A percentile compares a stretch with the other conserved stretches of the same genome.
These are phyloP conservation scores for Uloborus plumipes DNA, from an alignment of 2,888 invertebrate species.

Conservation along the genomic window DNA sequence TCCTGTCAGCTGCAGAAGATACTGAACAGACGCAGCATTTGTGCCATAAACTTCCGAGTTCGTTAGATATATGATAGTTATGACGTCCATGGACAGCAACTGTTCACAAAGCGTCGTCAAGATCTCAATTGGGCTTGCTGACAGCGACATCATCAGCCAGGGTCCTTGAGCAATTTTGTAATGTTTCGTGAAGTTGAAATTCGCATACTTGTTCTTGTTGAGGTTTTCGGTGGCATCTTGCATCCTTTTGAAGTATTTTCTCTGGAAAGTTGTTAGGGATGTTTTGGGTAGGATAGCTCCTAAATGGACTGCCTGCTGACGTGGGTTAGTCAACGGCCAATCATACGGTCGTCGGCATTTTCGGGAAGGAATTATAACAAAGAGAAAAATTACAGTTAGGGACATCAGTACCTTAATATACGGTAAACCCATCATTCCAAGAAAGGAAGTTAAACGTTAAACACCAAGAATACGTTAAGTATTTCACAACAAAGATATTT, in stretches of 20 bases:
- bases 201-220: conserved; percentile 58
- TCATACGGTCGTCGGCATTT: conserved; percentile 18
- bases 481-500: neutral
- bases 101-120: conserved; percentile 69
- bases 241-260: conserved; percentile 63
- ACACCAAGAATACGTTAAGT: neutral
- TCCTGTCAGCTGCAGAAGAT: conserved; percentile 92
- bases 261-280: conserved; percentile 54
- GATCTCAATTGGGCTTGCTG: conserved; percentile 68
- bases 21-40: conserved; percentile 93
- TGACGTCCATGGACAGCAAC: conserved; percentile 68
- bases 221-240: conserved; percentile 50
- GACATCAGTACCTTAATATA: too few species aligned
- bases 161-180: conserved; percentile 60
- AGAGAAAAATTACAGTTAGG: neutral
- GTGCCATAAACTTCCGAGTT: conserved; percentile 92
- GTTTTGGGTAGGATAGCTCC: conserved; percentile 66
- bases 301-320: conserved; percentile 19
- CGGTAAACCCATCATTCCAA: too few species aligned
- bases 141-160: conserved; percentile 73
- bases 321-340: conserved; percentile 23
- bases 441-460: too few species aligned
- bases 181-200: conserved; percentile 66
- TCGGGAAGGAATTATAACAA: conserved; percentile 1
- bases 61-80: conserved; percentile 88